A percentile compares a stretch with the other conserved stretches of the same genome.
Evolutionary conservation across 2,797 vertebrate genomes (phyloP).

Genomic region (Sparidentex hasta): DNA sequence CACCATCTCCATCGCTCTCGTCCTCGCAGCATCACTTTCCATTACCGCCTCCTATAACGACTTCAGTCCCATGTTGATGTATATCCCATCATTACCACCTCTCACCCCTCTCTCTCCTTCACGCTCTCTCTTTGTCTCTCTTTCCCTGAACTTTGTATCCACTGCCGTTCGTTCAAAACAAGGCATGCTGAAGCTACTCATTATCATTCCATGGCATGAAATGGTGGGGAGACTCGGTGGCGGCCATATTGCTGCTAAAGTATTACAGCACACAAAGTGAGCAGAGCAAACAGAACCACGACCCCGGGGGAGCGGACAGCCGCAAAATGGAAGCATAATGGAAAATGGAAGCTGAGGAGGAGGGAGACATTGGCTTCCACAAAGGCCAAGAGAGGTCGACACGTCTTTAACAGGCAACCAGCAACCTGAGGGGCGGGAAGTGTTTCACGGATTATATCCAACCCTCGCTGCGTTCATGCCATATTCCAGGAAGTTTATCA

Average conservation of each 20-base stretch:
- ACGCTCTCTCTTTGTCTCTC: conserved; percentile 18
- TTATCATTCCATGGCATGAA: conserved; percentile 76
- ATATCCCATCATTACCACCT: conserved; percentile 5
- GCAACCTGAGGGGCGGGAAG: conserved; percentile 16
- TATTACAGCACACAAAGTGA: conserved; percentile 63
- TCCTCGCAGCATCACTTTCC: conserved; percentile 37
- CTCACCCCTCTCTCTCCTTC: neutral
- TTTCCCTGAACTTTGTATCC: conserved; percentile 37
- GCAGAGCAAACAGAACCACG: conserved; percentile 35
- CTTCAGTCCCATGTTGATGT: conserved; percentile 3
- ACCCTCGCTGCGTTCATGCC: neutral
- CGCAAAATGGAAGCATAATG: conserved; percentile 56
- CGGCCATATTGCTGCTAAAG: conserved; percentile 66
- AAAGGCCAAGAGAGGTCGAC: conserved; percentile 32
- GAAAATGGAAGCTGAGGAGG: conserved; percentile 52
- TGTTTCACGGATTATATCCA: neutral
- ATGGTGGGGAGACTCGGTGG: conserved; percentile 69
- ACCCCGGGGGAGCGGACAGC: conserved; percentile 43
- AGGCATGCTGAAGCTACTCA: conserved; percentile 69
- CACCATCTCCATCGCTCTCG: neutral
- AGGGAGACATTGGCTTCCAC: conserved; percentile 22
- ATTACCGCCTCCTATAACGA: conserved; percentile 33
- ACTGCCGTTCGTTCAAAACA: conserved; percentile 55
- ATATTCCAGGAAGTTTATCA: neutral
- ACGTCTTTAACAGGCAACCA: conserved; percentile 24